phyloP scores from a whole-genome alignment of 2,888 invertebrate genomes.

The Xylocampa areola region DNA sequence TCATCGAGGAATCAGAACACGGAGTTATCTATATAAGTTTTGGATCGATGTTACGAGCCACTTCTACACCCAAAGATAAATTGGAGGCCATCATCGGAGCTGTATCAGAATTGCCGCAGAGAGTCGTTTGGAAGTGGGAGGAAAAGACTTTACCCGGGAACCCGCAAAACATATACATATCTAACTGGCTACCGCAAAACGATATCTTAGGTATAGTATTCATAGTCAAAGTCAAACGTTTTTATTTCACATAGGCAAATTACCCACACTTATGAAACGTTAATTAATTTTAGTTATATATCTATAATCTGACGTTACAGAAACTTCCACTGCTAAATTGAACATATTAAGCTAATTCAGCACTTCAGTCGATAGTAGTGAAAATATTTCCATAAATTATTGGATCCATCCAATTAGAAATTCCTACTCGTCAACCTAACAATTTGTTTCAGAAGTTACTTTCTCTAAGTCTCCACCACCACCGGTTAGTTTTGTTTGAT shows the following conservation, averaged over 20 bases:
- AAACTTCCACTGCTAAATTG: background rate
- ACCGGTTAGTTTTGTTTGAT: too few relatives aligned
- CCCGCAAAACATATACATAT: slow-evolving; percentile 90
- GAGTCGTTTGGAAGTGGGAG: slow-evolving; percentile 94
- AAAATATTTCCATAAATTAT: background rate
- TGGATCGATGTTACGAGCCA: slow-evolving; percentile 93
- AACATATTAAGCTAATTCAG: background rate
- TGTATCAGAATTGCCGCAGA: slow-evolving; percentile 90
- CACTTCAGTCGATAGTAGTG: background rate
- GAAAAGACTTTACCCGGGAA: slow-evolving; percentile 88
- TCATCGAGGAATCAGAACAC: slow-evolving; percentile 91
- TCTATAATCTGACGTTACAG: too few relatives aligned
- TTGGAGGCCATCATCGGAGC: slow-evolving; percentile 90
- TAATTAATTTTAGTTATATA: too few relatives aligned
- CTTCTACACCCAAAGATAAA: slow-evolving; percentile 90
- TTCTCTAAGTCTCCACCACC: too few relatives aligned
- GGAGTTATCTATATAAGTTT: slow-evolving; percentile 94
- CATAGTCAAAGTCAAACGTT: background rate
- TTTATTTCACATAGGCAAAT: too few relatives aligned
- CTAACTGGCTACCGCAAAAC: slow-evolving; percentile 92
- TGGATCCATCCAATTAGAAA: too few relatives aligned
- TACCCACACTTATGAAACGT: background rate
- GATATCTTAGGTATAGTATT: slow-evolving; percentile 90
- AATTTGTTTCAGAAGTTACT: too few relatives aligned
- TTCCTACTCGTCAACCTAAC: too few relatives aligned